phyloP scores from a whole-genome alignment of 2,888 invertebrate genomes.

The Synergus laeviventris region DNA sequence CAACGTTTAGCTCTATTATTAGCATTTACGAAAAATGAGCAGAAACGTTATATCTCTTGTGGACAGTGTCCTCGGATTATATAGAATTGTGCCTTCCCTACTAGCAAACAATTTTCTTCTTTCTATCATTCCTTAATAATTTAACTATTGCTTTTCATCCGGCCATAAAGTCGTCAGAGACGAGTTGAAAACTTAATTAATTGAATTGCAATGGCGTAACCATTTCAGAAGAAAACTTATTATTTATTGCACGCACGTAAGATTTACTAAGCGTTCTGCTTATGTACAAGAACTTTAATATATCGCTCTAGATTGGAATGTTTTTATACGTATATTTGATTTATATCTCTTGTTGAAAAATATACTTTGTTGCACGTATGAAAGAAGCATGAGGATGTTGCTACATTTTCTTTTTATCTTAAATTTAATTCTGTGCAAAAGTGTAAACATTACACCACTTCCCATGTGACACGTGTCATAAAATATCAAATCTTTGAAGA shows the following conservation, averaged over 20 bases:
- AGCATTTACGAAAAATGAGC: slow-evolving; percentile 25
- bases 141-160: slow-evolving; percentile 52
- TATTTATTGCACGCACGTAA: not conserved
- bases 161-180: slow-evolving; percentile 44
- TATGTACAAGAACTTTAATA: slow-evolving; percentile 14
- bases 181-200: slow-evolving; percentile 60
- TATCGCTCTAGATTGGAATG: slow-evolving; percentile 33
- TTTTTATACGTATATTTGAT: slow-evolving; percentile 31
- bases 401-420: slow-evolving; percentile 1
- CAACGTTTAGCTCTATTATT: slow-evolving; percentile 17
- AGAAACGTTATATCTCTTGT: not conserved
- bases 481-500: not conserved
- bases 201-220: slow-evolving; percentile 71
- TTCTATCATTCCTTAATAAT: slow-evolving; percentile 17
- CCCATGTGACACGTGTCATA: not conserved
- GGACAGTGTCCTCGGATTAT: slow-evolving; percentile 13
- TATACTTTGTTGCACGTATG: not conserved
- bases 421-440: not conserved
- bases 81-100: slow-evolving; percentile 19
- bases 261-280: slow-evolving; percentile 6
- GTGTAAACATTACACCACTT: not conserved
- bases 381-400: slow-evolving; percentile 10
- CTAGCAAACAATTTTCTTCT: not conserved
- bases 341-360: not conserved
- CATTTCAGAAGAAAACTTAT: slow-evolving; percentile 43